These are phyloP conservation scores for Scomber scombrus DNA, from an alignment of 2,113 vertebrate species.

Conservation along the genomic window DNA sequence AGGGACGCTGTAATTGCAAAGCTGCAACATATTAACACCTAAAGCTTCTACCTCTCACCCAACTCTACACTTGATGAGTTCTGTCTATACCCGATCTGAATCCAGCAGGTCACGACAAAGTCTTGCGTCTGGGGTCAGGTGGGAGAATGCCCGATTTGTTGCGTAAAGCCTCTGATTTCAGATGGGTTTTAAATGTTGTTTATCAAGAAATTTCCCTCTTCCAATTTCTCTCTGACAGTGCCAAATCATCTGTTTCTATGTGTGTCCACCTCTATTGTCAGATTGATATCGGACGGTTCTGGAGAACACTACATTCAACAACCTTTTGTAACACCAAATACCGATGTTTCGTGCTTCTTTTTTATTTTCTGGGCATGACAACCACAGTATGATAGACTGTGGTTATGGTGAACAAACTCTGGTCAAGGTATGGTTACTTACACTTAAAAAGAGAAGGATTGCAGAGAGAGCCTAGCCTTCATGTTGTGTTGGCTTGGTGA, in stretches of 20 bases:
- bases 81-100: conserved; percentile 8
- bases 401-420: no score
- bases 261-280: not conserved
- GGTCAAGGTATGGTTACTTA: no score
- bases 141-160: not conserved
- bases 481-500: no score
- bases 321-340: no score
- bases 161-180: not conserved
- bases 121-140: not conserved
- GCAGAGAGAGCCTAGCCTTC: no score
- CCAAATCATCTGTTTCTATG: not conserved
- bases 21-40: conserved; percentile 45
- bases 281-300: not conserved
- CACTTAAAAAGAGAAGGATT: no score
- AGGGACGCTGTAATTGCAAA: conserved; percentile 28
- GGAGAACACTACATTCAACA: no score
- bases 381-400: no score
- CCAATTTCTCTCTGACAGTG: no score
- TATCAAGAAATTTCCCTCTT: not conserved
- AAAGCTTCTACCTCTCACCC: not conserved
- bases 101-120: not conserved
- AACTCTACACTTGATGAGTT: not conserved
- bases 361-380: not conserved
- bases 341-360: no score
- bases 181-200: not conserved